Evolutionary conservation across 2,888 invertebrate genomes (phyloP).

Genomic region (Myopa testacea): DNA sequence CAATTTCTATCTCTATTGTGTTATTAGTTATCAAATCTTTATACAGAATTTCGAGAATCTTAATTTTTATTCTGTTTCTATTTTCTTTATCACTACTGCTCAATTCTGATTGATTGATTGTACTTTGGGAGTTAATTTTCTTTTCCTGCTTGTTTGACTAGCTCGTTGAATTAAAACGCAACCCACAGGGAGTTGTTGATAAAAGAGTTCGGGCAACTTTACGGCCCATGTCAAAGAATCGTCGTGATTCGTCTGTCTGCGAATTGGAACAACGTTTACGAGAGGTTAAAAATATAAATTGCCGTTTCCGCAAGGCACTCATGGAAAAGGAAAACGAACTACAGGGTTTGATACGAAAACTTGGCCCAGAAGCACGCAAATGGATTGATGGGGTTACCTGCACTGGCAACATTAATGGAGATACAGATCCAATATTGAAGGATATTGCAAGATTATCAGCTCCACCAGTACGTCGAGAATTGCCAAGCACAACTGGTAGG

Average conservation of each 20-base stretch:
- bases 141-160: constrained; percentile 64
- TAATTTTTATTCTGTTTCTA: neutral
- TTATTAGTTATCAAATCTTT: neutral
- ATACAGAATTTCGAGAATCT: neutral
- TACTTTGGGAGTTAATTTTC: neutral
- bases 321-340: constrained; percentile 86
- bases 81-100: neutral
- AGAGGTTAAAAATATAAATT: constrained; percentile 86
- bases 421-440: constrained; percentile 64
- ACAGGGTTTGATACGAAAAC: constrained; percentile 71
- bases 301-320: constrained; percentile 83
- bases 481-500: constrained; percentile 68
- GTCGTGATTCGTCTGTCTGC: constrained; percentile 84
- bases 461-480: constrained; percentile 65
- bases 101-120: neutral
- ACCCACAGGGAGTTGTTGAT: constrained; percentile 85
- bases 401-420: constrained; percentile 51
- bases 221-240: constrained; percentile 83
- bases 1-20: too few relatives aligned
- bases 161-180: constrained; percentile 89
- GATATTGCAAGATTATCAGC: constrained; percentile 64
- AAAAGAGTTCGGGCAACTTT: constrained; percentile 88
- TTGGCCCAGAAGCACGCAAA: constrained; percentile 67
- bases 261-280: constrained; percentile 86
- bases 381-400: constrained; percentile 68